Evolutionary conservation across 2,888 invertebrate species (phyloP).

Genomic region (Caenorhabditis sp.): DNA sequence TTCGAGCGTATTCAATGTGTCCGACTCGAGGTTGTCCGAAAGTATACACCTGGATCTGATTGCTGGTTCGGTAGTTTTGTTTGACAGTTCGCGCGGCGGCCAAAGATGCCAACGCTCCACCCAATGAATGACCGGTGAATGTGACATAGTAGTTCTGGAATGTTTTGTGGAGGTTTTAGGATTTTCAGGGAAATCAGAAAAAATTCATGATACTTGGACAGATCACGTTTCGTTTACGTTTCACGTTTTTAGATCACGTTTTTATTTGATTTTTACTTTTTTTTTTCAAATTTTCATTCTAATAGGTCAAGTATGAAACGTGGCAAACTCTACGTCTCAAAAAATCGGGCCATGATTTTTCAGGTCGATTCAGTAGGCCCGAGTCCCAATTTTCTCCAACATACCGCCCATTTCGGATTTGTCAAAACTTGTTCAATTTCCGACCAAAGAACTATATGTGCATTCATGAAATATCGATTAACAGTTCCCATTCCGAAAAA

Average conservation of each 20-base stretch:
- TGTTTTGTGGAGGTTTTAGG: too few relatives aligned
- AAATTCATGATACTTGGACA: too few relatives aligned
- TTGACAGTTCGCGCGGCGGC: slow-evolving; percentile 61
- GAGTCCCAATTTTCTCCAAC: too few relatives aligned
- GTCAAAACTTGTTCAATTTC: slow-evolving; percentile 52
- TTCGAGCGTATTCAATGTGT: slow-evolving; percentile 51
- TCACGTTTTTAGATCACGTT: too few relatives aligned
- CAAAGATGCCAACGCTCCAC: slow-evolving; percentile 66
- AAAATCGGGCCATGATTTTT: too few relatives aligned
- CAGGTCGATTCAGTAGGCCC: too few relatives aligned
- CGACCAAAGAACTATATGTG: slow-evolving; percentile 63
- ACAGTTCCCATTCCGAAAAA: slow-evolving; percentile 66
- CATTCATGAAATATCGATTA: slow-evolving; percentile 62
- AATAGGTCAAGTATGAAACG: too few relatives aligned
- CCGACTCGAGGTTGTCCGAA: slow-evolving; percentile 69
- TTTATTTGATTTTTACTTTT: too few relatives aligned
- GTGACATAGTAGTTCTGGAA: slow-evolving; percentile 57
- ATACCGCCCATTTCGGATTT: slow-evolving; percentile 51
- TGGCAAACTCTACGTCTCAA: too few relatives aligned
- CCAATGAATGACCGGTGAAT: slow-evolving; percentile 68
- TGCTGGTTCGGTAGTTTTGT: slow-evolving; percentile 42
- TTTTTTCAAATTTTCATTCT: too few relatives aligned
- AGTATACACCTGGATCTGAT: slow-evolving; percentile 54
- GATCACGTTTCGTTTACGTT: too few relatives aligned
- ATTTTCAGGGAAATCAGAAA: too few relatives aligned